Base-by-base conservation (phyloP, 2,888 invertebrate genomes). In the Tachina lurida region DNA sequence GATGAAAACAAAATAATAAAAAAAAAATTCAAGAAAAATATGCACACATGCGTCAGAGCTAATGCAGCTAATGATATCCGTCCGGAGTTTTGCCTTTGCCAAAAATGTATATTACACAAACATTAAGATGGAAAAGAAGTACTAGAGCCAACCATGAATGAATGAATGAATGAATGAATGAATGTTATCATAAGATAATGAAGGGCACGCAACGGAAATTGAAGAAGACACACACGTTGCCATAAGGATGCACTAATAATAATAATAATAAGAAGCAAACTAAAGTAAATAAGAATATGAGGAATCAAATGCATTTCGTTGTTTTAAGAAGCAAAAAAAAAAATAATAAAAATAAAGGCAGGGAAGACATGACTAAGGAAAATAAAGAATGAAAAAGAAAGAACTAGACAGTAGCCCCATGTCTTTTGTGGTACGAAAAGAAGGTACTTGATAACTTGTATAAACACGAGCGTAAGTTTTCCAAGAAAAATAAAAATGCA, bases 51-150 rank as follows among this genome's bases (percentile, higher is more conserved):
- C 80, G 85, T 68, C 80, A 86, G 49, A 79, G 86, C 84, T 84
- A 88, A 87, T 88, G 84, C 87, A 84, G 78, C 88, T 88, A 88
- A 88, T 87, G 86, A 88, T 84, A 87, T 87, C 87, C 87, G 88
- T 87, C 83, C 88, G 84, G 78, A 84, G 68, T 78, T 62, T 73
- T 84, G 67, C 79, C 81, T 84, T 71, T 84, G 84, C 77, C 84
- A 84, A 87, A 67, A 74, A 76, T 62, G 15, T 63, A 31, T 31
- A 47, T 49, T 22, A 39, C 41, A 74, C 49, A 79, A 22, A 63
- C 67, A 52, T 12, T 15, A 68, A 39, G 31, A 56, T 45, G 43
- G 10, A 22, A 31, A 22, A 52, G 54, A 41, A 52, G 45, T 31
- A 56, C 67, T 22, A 17, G 54, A 41, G 39, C 5, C 17, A 39